phyloP scores from a whole-genome alignment of 2,888 invertebrate species.

The Sepioteuthis lessoniana region DNA sequence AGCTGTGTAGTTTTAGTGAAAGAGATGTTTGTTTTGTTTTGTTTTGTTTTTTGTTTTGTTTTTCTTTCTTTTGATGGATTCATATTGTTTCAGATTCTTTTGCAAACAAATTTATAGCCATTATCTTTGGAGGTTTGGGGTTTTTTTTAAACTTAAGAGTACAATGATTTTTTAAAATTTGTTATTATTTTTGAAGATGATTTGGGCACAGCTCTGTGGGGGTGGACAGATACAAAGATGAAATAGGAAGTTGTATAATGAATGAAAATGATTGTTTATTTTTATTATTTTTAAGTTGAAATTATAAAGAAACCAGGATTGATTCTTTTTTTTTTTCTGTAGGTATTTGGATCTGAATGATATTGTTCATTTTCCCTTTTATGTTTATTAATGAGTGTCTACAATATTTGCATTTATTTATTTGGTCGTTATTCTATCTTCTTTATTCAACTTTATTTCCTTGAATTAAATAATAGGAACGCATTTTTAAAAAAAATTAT shows the following conservation, averaged over 20 bases:
- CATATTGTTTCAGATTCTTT: conserved; percentile 14
- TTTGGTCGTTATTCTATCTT: not conserved
- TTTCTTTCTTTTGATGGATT: not conserved
- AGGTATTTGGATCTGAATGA: not conserved
- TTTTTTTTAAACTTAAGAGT: no score
- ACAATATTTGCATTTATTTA: not conserved
- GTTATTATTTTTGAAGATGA: not conserved
- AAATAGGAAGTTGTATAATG: not conserved
- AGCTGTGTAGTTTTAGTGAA: not conserved
- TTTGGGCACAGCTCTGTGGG: not conserved
- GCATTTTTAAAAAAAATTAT: no score
- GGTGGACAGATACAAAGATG: not conserved
- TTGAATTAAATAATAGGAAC: not conserved
- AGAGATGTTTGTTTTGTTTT: not conserved
- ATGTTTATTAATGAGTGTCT: not conserved
- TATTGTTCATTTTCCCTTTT: not conserved
- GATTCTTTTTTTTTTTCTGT: not conserved
- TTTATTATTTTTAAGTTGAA: not conserved
- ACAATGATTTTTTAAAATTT: not conserved
- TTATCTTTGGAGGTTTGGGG: not conserved
- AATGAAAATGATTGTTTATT: not conserved
- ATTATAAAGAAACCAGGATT: not conserved
- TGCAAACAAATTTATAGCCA: not conserved
- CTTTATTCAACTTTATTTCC: not conserved
- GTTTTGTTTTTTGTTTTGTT: not conserved